Evolutionary conservation across 2,797 vertebrate genomes (phyloP), one percentile per base, ranked within the genome.

Genomic region (Siniperca obscura): DNA sequence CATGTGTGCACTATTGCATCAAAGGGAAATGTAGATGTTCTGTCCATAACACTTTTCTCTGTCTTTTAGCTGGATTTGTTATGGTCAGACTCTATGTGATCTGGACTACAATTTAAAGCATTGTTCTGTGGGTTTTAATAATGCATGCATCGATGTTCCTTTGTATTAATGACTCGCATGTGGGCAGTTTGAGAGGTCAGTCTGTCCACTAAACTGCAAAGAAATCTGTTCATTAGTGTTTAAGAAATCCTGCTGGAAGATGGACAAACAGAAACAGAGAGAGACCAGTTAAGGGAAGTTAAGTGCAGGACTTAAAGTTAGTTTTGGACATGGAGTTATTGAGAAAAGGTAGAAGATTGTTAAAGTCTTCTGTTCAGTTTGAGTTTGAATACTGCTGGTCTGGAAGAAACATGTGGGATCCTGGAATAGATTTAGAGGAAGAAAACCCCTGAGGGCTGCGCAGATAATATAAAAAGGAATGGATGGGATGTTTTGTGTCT

Each of bases 381-480:
- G 46, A 48, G 44, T 70, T 48, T 66, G 48, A 30, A 57, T 42
- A 2, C 40, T 59, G 74, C 48, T 34, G 52, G n/a, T 74, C 79
- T 85, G 55, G 30, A 55, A 16, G 59, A 86, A 71, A 82, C 56
- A 75, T 57, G 64, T n/a, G 40, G 69, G 48, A 74, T 84, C 69
- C 86, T 83, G 82, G 83, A 83, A 66, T 70, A 64, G 83, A 86
- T 84, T 90, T 42, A 13, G 53, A 72, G 48, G 40, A 69, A 74
- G 48, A 85, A 86, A 53, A 27, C n/a, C 78, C 87, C 87, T 1
- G 0, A 34, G 81, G 87, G 81, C 83, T 40, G 70, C 68, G 17
- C 30, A 70, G 25, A 79, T 61, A 71, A 89, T 85, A 86, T 44
- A 5, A 77, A 82, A 84, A 53, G 76, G 74, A 82, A 89, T 74